phyloP scores from a whole-genome alignment of 2,797 vertebrate species.

The Apogon hyalosoma region DNA sequence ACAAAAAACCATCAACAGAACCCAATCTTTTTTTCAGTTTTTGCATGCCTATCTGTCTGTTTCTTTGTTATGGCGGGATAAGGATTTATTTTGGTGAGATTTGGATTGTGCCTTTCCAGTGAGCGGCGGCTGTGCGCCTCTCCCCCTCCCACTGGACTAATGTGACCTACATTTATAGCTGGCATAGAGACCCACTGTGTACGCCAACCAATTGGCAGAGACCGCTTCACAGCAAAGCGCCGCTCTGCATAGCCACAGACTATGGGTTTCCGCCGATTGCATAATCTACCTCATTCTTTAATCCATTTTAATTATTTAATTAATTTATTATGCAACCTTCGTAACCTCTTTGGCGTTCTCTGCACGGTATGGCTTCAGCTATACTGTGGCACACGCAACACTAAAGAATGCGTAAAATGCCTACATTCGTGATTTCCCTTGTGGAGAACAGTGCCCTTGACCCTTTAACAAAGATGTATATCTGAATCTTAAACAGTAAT shows the following conservation, averaged over 20 bases:
- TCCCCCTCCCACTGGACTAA: conserved; percentile 55
- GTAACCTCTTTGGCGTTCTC: conserved; percentile 10
- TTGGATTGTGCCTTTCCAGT: conserved; percentile 58
- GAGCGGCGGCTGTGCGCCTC: conserved; percentile 40
- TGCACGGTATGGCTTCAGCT: neutral
- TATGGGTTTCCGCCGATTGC: conserved; percentile 77
- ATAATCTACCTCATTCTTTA: conserved; percentile 71
- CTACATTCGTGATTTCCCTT: neutral
- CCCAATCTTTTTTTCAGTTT: neutral
- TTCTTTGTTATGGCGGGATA: conserved; percentile 70
- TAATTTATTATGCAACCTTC: conserved; percentile 66
- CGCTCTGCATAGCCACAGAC: conserved; percentile 52
- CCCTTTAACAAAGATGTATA: neutral
- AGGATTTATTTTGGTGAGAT: conserved; percentile 69
- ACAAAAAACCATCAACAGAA: neutral
- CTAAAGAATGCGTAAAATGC: conserved; percentile 14
- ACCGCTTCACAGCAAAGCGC: conserved; percentile 44
- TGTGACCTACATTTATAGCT: conserved; percentile 85
- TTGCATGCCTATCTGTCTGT: conserved; percentile 18
- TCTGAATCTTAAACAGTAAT: neutral
- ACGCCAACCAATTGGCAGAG: conserved; percentile 69
- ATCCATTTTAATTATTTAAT: conserved; percentile 70
- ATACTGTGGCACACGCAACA: neutral
- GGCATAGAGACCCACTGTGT: conserved; percentile 71
- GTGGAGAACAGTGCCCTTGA: neutral